Evolutionary conservation across 2,888 invertebrate genomes (phyloP).

Genomic region (Leptura quadrifasciata): DNA sequence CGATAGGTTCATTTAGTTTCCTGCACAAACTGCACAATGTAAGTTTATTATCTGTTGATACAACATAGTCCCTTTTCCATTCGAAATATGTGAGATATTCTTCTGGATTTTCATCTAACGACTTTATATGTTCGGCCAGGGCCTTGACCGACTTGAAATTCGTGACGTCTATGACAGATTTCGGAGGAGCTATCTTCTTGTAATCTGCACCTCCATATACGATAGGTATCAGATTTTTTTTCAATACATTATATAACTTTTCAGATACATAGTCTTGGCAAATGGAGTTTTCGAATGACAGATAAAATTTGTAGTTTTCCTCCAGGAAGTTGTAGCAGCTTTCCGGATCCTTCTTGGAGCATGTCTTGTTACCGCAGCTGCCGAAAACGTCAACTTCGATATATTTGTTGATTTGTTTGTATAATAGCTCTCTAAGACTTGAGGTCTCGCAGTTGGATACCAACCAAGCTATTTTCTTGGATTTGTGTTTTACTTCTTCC

Average conservation of each 20-base stretch:
- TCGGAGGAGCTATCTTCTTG: conserved; percentile 74
- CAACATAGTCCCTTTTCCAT: conserved; percentile 74
- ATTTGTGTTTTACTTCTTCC: conserved; percentile 66
- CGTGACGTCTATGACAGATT: conserved; percentile 77
- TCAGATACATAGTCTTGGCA: conserved; percentile 81
- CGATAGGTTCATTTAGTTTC: conserved; percentile 60
- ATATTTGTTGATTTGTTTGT: conserved; percentile 75
- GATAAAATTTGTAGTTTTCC: conserved; percentile 81
- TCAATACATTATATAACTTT: conserved; percentile 77
- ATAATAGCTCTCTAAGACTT: conserved; percentile 73
- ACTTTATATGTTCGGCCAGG: conserved; percentile 75
- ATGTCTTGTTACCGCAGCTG: conserved; percentile 75
- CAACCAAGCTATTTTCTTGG: conserved; percentile 77
- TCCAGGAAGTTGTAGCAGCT: conserved; percentile 73
- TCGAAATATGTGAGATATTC: conserved; percentile 77
- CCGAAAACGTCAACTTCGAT: conserved; percentile 80
- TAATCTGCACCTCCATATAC: conserved; percentile 82
- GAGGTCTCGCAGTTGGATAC: conserved; percentile 75
- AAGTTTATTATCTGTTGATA: conserved; percentile 47
- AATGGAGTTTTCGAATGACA: conserved; percentile 83
- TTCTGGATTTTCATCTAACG: conserved; percentile 74
- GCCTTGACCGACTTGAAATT: conserved; percentile 75
- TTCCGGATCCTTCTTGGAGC: conserved; percentile 62
- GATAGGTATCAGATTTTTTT: conserved; percentile 80
- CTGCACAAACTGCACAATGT: conserved; percentile 63